Base-by-base conservation (phyloP, 1,140 invertebrate genomes). In the Hyposmocoma kahamanoa region DNA sequence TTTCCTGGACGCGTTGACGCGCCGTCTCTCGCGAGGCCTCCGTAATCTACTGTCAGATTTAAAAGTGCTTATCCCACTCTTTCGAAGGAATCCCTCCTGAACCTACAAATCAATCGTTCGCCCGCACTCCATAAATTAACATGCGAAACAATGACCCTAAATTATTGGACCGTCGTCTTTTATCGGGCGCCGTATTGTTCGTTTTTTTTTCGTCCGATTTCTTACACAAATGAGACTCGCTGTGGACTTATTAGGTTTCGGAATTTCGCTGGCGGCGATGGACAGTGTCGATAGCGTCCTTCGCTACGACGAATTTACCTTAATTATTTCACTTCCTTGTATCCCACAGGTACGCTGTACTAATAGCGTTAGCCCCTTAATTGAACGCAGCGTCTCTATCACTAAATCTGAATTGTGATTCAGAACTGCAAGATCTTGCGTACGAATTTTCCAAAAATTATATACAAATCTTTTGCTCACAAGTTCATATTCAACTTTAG, bases 81-180 rank as follows among this genome's bases (percentile, higher is more conserved):
- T 53, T 55, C 50, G 47, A 49, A 56, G 48, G 59, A 59, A 65
- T 47, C 50, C 53, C 62, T 49, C 53, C 59, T 51, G 52, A 64
- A 53, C 60, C 77, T 77, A 80, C 77, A 81, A 82, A 84, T 84
- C 81, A 82, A 84, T 84, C 81, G 69, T 62, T 56, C 67, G 47
- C 59, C 76, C 77, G 69, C 77, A 82, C 78, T 78, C 77, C 73
- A 81, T 84, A 84, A 82, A 84, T 84, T 84, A 82, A 76, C 62
- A 55, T 57, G 61, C 66, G 74, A 75, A 82, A 79, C 78, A 81
- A 82, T 84, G 81, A 84, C 76, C 77, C 78, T 84, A 81, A 84
- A 82, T 84, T 81, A 81, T 84, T 73, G 73, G 66, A 50, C 66
- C 72, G 72, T 74, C 75, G n/a, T 72, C 69, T 60, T 78, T 81